Base-by-base conservation (phyloP, 1,140 invertebrate genomes). In the Aleiodes sp. region DNA sequence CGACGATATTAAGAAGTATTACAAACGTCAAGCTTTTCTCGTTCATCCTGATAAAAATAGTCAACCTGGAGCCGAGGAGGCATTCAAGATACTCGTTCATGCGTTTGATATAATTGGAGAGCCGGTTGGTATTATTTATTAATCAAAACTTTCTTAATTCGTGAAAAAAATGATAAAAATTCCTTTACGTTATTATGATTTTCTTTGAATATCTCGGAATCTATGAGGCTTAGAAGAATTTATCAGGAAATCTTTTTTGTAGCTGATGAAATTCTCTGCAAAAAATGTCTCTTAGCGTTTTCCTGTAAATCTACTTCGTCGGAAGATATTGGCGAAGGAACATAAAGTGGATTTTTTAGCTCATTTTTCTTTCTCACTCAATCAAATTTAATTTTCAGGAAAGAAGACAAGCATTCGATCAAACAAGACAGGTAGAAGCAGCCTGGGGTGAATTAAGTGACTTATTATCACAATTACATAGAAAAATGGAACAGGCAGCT, bases 1-100 rank as follows among this genome's bases (percentile, higher is more conserved):
- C 79, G 96, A 98, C 75, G 95, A 97, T 76, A 96, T 98, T 76
- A 96, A 96, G 78, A 93, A 94, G 76, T 97, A 98, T 88, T 98
- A 97, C 81, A 93, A 94, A 77, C 89, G 92, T 73, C 96, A 98
- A 86, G 96, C 96, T 2, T 93, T 97, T 78, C 87, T 98, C 10
- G 96, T 98, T 43, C 96, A 98, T 89, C 96, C 96, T 0, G 96
- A 97, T 80, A 98, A 98, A 87, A 98, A 98, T 86, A 93, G 92
- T 79, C 94, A 96, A 82, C 93, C 94, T 8, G 96, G 96, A 57
- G 95, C 96, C 7, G 96, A 98, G 82, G 96, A 98, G 86, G 96
- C 96, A 26, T 98, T 98, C 82, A 98, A 98, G 87, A 97, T 97
- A 80, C 86, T 98, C 72, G 94, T 96, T 71, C 93, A 96, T 81